Evolutionary conservation across 2,888 invertebrate species (phyloP), one percentile per base, ranked within the genome.

Genomic region (Gonocerus acuteangulatus): DNA sequence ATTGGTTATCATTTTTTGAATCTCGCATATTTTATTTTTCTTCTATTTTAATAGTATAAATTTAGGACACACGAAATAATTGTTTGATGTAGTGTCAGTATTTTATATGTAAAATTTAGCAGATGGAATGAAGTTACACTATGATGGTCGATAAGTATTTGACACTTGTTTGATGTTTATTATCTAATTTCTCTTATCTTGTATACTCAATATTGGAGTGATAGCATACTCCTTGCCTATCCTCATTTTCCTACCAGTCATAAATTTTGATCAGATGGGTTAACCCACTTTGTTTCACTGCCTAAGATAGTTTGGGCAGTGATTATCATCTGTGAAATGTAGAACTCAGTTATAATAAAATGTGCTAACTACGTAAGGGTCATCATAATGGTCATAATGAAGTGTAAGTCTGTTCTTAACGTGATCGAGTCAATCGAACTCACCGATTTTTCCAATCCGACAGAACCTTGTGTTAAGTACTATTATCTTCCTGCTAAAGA

Each of bases 171-270:
- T 9, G 9, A 27, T 6, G 9, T 27, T 27, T 27, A 27, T 27
- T 27, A 27, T 27, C 27, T 27, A 27, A 27, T 9, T 27, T 23
- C 39, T 42, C 22, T 54, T 54, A 54, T 54, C 54, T 54, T 54
- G 42, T 54, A 15, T 54, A 54, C 54, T 23, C 42, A 42, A 23
- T 21, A 15, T 54, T 54, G 39, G n/a, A 13, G 11, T 54, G 54
- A 54, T 54, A 54, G 42, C 18, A n/a, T 54, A 42, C 23, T 54
- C 42, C 23, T 54, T 19, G 39, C n/a, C 6, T n/a, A n/a, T n/a
- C n/a, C n/a, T 32, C 39, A 39, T 39, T 4, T 4, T 9, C 15
- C n/a, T 9, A 6, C 4, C 27, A 27, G 27, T 27, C 4, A 27
- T 4, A 39, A 39, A 13, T 9, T 39, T 39, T 39, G 39, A 4